Evolutionary conservation across 2,797 vertebrate genomes (phyloP), one percentile per base, ranked within the genome.

Genomic region (Eulemur mongoz): DNA sequence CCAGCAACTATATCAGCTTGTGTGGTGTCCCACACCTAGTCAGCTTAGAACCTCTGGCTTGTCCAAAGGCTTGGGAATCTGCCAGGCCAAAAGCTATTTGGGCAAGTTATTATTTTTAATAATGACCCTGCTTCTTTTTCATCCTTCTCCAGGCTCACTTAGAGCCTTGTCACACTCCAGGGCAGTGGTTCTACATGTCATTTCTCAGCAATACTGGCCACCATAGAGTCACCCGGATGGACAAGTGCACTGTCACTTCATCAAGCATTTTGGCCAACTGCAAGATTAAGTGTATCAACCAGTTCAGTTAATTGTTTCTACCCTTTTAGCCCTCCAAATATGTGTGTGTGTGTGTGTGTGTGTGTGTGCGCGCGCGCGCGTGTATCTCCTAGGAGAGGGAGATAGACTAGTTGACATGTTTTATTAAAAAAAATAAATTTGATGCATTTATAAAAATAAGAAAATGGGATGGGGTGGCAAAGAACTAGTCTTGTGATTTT

Each of bases 391-490:
- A 79, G 78, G 93, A 92, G 65, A 98, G 72, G 95, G 76, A 96
- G 94, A 97, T 75, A 98, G 93, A 96, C 97, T 90, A 67, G 72
- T 98, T 98, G 98, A 98, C 98, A 88, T 98, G 97, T 99, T 98
- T 99, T 99, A 99, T 99, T 99, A 99, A 98, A 99, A 98, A 98
- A 98, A 99, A 99, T 98, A 99, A 99, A 98, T 99, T 98, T 80
- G 89, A 93, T 97, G 95, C 98, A 96, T 99, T 99, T 99, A 99
- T 99, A 98, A 98, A 98, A 94, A 97, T 97, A 98, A 98, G 97
- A 96, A 98, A 98, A 96, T 97, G 90, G 59, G 69, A 79, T 97
- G 69, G 95, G 98, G 89, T 96, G 86, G 98, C 98, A 93, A 97
- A 97, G 98, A 98, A 98, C 98, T 98, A 98, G 98, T 98, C 97